Evolutionary conservation across 2,113 vertebrate genomes (phyloP), one percentile per base, ranked within the genome.

Genomic region (Planiliza haematocheilus): DNA sequence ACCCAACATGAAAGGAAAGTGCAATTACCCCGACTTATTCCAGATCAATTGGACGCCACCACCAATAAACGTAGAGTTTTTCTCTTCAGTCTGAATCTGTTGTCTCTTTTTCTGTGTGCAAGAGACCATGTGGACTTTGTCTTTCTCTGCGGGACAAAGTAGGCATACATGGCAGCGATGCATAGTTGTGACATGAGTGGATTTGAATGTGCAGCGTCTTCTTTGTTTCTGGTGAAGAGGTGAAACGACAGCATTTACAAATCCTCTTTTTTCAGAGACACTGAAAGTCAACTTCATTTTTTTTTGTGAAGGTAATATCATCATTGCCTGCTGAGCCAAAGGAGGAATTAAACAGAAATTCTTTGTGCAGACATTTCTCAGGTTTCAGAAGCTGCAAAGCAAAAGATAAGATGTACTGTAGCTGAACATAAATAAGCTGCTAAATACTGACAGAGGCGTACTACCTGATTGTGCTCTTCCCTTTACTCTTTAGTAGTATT

Each of bases 1-100:
- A 64, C 45, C 72, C 74, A 61, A 69, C 86, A 91, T 86, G 72
- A 90, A 87, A 90, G 85, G 81, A 72, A 73, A 89, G 84, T 67
- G 76, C 79, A 88, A 86, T 89, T 88, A 89, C 36, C 45, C 21
- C 46, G 69, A 60, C 52, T 75, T 60, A 74, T 83, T 85, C 58
- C 73, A 70, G 75, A 89, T 84, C 87, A 80, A 80, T 53, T 52
- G 77, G 79, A 88, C 11, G 78, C 70, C 74, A 70, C 51, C 68
- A 8, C 63, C 78, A 75, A 77, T 81, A 79, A 82, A 70, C 1
- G 59, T 7, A 21, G 69, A 68, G 42, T 18, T 41, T 51, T 62
- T 60, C 56, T 68, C 56, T 36, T 36, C 50, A 12, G 43, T 60
- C 64, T n/a, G n/a, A n/a, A n/a, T n/a, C n/a, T 4, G 39, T 30